These are phyloP conservation scores for Megaleporinus macrocephalus DNA, from an alignment of 2,113 vertebrate genomes.

Conservation along the genomic window DNA sequence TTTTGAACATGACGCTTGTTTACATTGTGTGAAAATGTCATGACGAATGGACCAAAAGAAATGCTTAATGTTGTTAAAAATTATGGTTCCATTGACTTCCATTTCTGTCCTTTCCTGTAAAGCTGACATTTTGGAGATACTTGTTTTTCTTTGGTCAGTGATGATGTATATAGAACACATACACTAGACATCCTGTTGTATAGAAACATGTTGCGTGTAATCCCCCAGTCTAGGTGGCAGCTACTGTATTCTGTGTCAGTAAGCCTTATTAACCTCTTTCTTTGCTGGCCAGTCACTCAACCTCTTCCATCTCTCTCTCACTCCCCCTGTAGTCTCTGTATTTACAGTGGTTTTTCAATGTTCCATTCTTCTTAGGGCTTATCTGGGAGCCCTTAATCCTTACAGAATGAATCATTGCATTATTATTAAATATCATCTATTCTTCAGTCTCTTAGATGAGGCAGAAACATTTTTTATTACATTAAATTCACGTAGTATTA, in stretches of 20 bases:
- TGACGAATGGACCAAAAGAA: too few species aligned
- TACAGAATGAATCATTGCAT: neutral
- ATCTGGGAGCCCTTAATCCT: neutral
- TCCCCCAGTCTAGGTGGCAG: constrained; percentile 27
- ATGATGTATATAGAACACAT: too few species aligned
- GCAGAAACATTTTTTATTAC: neutral
- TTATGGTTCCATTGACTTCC: too few species aligned
- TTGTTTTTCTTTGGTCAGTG: too few species aligned
- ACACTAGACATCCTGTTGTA: too few species aligned
- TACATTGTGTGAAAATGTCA: too few species aligned
- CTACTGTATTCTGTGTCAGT: constrained; percentile 56
- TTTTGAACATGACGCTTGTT: too few species aligned
- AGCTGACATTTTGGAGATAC: too few species aligned
- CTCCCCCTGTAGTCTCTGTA: constrained; percentile 31
- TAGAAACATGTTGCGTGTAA: constrained; percentile 8
- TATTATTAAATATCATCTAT: neutral
- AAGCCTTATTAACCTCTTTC: constrained; percentile 63
- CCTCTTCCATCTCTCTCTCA: neutral
- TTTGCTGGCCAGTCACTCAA: neutral
- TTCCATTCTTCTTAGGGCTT: constrained; percentile 64
- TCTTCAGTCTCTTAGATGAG: neutral
- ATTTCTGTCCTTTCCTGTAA: too few species aligned
- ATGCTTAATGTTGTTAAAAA: too few species aligned
- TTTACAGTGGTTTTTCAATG: neutral
- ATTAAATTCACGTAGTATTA: neutral